Base-by-base conservation (phyloP, 2,797 vertebrate genomes). In the Acanthiza pusilla region DNA sequence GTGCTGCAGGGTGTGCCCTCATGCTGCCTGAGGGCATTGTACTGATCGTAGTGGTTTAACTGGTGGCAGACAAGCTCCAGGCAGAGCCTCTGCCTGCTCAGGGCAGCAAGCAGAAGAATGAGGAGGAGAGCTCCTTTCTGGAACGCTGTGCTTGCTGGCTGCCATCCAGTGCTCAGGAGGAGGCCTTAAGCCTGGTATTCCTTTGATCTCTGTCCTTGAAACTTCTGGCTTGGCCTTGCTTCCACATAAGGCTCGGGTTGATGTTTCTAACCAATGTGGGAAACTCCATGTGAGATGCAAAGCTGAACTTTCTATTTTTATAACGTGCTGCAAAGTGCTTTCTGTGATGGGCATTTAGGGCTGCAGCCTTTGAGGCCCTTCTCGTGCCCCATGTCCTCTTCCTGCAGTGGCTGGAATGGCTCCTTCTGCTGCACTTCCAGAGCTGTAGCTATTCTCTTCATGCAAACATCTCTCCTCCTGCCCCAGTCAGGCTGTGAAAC, bases 141-240 rank as follows among this genome's bases (percentile, higher is more conserved):
- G 83, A 75, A 32, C 1, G 5, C 67, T 34, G 53, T 15, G 23
- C 58, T 79, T 72, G 42, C 63, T 94, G 92, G 80, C 88, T 63
- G 63, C 25, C 73, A 25, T 60, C 80, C 88, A 36, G 50, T 21
- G 55, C 72, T 91, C 76, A 75, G 89, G 74, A 86, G 67, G 60
- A 83, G 90, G 79, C 72, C 55, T 88, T 53, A 65, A 63, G 68
- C 50, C 57, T 72, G 54, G 7, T 67, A 16, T 73, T 86, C 22
- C 62, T 89, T 89, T 58, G 40, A 85, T 88, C 71, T 71, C 48
- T 26, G 71, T 66, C 79, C 78, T 85, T 85, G 51, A 77, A 80
- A 81, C 30, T 62, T 66, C 40, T 85, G 82, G n/a, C 74, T 74
- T 57, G 25, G 82, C 36, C 43, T 66, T 36, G 34, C 78, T 80